These are phyloP conservation scores for Pectinophora gossypiella DNA, from an alignment of 1,140 invertebrate species.

Conservation along the genomic window DNA sequence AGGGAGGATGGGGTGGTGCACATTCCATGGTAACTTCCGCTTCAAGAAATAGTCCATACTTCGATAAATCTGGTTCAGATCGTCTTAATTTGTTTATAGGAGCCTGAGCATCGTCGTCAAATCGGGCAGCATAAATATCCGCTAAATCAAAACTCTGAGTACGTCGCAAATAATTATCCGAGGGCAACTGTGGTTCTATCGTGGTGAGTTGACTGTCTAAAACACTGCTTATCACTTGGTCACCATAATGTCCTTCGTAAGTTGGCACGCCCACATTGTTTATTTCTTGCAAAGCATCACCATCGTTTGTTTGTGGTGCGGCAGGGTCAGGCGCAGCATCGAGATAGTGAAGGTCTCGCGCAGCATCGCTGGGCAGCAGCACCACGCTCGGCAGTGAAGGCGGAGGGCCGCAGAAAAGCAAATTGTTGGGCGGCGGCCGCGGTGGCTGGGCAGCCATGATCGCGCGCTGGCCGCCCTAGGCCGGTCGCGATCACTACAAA, in stretches of 20 bases:
- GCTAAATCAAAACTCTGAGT: constrained; percentile 65
- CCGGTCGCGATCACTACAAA: constrained; percentile 40
- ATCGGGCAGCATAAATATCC: constrained; percentile 41
- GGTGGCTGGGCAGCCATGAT: constrained; percentile 69
- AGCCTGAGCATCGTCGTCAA: constrained; percentile 27
- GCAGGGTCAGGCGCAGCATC: constrained; percentile 26
- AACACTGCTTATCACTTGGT: constrained; percentile 30
- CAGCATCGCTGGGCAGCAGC: constrained; percentile 42
- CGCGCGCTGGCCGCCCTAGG: constrained; percentile 50
- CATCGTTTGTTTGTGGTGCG: constrained; percentile 42
- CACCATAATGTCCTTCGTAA: constrained; percentile 15
- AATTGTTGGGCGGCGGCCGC: constrained; percentile 61
- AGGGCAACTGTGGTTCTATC: constrained; percentile 28
- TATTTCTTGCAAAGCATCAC: constrained; percentile 55
- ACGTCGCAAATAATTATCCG: constrained; percentile 40
- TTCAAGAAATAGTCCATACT: constrained; percentile 57
- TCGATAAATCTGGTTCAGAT: constrained; percentile 68
- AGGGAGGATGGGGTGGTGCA: constrained; percentile 41
- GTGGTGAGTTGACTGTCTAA: constrained; percentile 20
- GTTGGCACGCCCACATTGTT: constrained; percentile 66
- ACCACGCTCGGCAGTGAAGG: constrained; percentile 52
- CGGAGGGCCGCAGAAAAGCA: constrained; percentile 55
- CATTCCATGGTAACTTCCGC: constrained; percentile 47
- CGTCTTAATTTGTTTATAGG: constrained; percentile 32
- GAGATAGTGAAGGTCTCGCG: constrained; percentile 17